Evolutionary conservation across 1,140 invertebrate species (phyloP), one percentile per base, ranked within the genome.

Genomic region (Formica exsecta): DNA sequence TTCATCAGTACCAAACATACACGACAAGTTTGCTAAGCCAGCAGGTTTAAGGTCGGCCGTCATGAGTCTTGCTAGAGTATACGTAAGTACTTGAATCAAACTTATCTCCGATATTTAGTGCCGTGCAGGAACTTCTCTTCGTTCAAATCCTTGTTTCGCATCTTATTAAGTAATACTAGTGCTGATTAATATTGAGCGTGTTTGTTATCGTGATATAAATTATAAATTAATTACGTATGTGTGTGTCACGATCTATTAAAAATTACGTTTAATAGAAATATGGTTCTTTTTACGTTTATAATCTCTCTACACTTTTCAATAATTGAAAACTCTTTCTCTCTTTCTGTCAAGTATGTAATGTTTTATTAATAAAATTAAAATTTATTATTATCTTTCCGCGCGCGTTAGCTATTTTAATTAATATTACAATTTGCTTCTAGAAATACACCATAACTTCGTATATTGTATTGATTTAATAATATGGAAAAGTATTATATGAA

Each of bases 1-100:
- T 93, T 94, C 93, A 95, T 94, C 94, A 95, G 94, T 94, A 92
- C 91, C 91, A 93, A 94, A 94, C 93, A 92, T 86, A 95, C 92
- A 92, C 92, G 93, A 94, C 92, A 91, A 91, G 93, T 93, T 92
- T 90, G 81, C 88, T 90, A 91, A 91, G 91, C 91, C 90, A 87
- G 84, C 88, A 91, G 92, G 91, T 93, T 92, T 92, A 84, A 93
- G 88, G 89, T 92, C 87, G 90, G 89, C 75, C 91, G 90, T 76
- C 89, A 95, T 95, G 94, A 93, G 87, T 84, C 79, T 93, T 66
- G 32, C 79, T 51, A 86, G 88, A 74, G 87, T 93, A 84, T 79
- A 89, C 76, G 93, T 94, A 90, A 94, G 94, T 93, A 87, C 51
- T 73, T 36, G 29, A 71, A 59, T 41, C 6, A 41, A 71, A 61